Base-by-base conservation (phyloP, 2,888 invertebrate species). In the Caenorhabditis becei region DNA sequence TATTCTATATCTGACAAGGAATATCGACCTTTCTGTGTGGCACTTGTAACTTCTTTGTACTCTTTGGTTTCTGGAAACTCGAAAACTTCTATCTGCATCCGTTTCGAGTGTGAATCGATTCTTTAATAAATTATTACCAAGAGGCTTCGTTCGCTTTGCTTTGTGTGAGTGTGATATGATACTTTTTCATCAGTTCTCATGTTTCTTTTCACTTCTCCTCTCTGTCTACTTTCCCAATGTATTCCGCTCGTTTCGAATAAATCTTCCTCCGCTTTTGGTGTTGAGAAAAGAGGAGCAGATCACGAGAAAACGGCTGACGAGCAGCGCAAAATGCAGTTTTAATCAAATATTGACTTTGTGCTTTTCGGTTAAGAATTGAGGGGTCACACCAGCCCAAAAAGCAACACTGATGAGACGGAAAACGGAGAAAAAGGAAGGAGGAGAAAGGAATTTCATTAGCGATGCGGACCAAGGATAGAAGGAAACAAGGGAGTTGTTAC, bases 331-430 rank as follows among this genome's bases (percentile, higher is more conserved):
- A 61, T 26, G 62, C 62, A 74, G 72, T 69, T 72, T 69, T 74
- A 72, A 72, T 71, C 79, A 79, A 79, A 79, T 79, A 79, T 79
- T 79, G 79, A 79, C 79, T 58, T 74, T 74, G 79, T 74, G 79
- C 79, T 74, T 67, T 71, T 62, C 67, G 53, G 53, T 71, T 58
- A 65, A 65, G 63, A 74, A 56, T 47, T 41, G 54, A 75, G 66
- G 65, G 51, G 65, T 70, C 53, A 65, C 37, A 51, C 59, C 32
- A 32, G 44, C 14, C 58, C 37, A n/a, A 69, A 66, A 41, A 53
- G 54, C 16, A 54, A 66, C 51, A 66, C 20, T 23, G 35, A 54
- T 63, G 63, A 44, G 32, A 28, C 10, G 41, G 16, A 14, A 24
- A 24, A 24, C 37, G 16, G 58, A 41, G 44, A 56, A 1, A 26